phyloP scores from a whole-genome alignment of 1,140 invertebrate genomes.

The Drosophila ercepeae region DNA sequence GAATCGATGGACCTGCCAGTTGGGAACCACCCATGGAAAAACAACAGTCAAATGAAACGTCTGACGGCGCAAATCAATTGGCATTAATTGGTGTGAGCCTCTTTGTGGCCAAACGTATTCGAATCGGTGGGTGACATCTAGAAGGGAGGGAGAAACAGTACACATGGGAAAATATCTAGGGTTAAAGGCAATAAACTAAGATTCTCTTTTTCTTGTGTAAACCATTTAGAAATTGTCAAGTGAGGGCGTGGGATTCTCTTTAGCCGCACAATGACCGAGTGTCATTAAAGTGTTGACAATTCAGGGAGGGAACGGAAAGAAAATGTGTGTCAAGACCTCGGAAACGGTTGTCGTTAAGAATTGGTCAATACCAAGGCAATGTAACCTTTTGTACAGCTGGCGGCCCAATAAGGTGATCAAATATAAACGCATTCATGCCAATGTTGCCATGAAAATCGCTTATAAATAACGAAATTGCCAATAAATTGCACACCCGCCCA shows the following conservation, averaged over 20 bases:
- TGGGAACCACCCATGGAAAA: slow-evolving; percentile 43
- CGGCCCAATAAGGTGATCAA: slow-evolving; percentile 17
- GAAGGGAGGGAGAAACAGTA: neutral
- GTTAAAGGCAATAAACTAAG: neutral
- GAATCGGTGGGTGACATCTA: neutral
- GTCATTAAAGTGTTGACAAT: slow-evolving; percentile 37
- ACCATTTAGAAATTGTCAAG: neutral
- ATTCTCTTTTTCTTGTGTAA: neutral
- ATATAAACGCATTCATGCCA: slow-evolving; percentile 20
- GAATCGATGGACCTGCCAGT: neutral
- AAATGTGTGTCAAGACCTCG: slow-evolving; percentile 16
- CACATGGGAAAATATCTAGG: neutral
- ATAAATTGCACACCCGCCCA: slow-evolving; percentile 58
- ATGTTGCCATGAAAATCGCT: slow-evolving; percentile 52
- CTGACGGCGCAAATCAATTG: slow-evolving; percentile 69
- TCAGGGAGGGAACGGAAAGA: slow-evolving; percentile 10
- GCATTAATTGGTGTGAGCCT: slow-evolving; percentile 56
- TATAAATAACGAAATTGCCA: slow-evolving; percentile 72
- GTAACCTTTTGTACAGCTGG: slow-evolving; percentile 15
- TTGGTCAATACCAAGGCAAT: neutral
- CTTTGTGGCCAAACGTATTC: slow-evolving; percentile 4
- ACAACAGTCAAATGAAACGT: slow-evolving; percentile 41
- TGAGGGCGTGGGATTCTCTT: slow-evolving; percentile 21
- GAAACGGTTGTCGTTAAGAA: slow-evolving; percentile 7
- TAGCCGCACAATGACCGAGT: slow-evolving; percentile 15